phyloP scores from a whole-genome alignment of 2,888 invertebrate genomes.

The Perdita meconis region DNA sequence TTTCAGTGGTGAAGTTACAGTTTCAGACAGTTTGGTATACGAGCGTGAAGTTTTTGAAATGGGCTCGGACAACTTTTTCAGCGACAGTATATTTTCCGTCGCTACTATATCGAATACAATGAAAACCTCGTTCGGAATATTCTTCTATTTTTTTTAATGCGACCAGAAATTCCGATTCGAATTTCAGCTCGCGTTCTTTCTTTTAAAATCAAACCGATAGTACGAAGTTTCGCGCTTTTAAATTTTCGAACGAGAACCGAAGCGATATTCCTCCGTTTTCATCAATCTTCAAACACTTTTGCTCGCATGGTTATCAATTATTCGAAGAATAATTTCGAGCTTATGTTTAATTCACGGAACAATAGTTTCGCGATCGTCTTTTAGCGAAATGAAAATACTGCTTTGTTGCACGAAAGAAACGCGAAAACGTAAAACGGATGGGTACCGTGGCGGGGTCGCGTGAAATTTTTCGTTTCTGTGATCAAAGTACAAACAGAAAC shows the following conservation, averaged over 20 bases:
- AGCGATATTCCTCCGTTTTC: too few species aligned
- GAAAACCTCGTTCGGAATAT: conserved; percentile 54
- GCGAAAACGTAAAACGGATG: not conserved
- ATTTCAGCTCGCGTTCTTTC: not conserved
- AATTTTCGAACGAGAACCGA: too few species aligned
- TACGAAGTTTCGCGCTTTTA: conserved; percentile 2
- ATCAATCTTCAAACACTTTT: too few species aligned
- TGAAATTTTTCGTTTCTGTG: conserved; percentile 33
- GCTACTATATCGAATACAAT: conserved; percentile 42
- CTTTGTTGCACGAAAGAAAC: not conserved
- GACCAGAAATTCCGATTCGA: conserved; percentile 40
- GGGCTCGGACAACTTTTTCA: conserved; percentile 58
- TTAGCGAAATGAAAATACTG: not conserved
- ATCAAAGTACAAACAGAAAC: conserved; percentile 55
- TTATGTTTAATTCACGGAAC: not conserved
- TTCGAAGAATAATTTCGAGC: too few species aligned
- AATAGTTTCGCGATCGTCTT: not conserved
- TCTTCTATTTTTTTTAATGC: conserved; percentile 37
- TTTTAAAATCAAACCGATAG: too few species aligned
- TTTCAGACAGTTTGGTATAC: conserved; percentile 60
- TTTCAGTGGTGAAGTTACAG: conserved; percentile 56
- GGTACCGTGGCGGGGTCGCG: not conserved
- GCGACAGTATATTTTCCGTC: conserved; percentile 46
- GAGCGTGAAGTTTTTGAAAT: conserved; percentile 51
- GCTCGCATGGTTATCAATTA: not conserved